Base-by-base conservation (phyloP, 2,888 invertebrate genomes). In the Alentia gelatinosa region DNA sequence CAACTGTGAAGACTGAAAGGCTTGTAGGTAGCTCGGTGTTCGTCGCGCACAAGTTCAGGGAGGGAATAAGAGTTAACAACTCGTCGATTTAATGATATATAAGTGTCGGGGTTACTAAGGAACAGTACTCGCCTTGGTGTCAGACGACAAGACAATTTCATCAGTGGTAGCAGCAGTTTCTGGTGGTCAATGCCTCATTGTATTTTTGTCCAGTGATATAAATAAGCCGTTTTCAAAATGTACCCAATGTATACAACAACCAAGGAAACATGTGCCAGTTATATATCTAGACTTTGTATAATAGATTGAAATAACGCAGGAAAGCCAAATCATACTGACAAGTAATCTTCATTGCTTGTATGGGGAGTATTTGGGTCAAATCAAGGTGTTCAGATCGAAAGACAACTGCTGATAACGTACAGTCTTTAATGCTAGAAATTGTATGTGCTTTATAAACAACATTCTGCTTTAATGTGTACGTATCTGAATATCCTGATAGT, bases 331-430 rank as follows among this genome's bases (percentile, higher is more conserved):
- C 35, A 35, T 79, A 23, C n/a, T 26, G n/a, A 35, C 37, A 79
- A 68, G 26, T 9, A n/a, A 68, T 30, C 56, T 68, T 26, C n/a
- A 35, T 74, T 79, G 79, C 39, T 26, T 37, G 37, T 37, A 37
- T 15, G 79, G 39, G 39, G 79, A 68, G 26, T 68, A 3, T 12
- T 68, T 68, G 30, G 79, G 79, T 74, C 15, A 79, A 37, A 79
- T 79, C 19, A n/a, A 37, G 35, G n/a, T 37, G 79, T 79, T 79
- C 79, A 37, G 79, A 79, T 35, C 39, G 35, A 79, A 74, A 79
- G 86, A 47, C 86, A 86, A 86, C 86, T 86, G 86, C 86, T 86
- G 86, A 86, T 42, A 30, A 86, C 86, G 47, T 86, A 86, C 86
- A 86, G 79, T 79, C 39, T 79, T 79, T 79, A 39, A 79, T 79